Evolutionary conservation across 37 sponge, comb jelly and placozoan genomes (phyloP), one percentile per base, ranked within the genome.

Genomic region (Lycopodina hypogea): DNA sequence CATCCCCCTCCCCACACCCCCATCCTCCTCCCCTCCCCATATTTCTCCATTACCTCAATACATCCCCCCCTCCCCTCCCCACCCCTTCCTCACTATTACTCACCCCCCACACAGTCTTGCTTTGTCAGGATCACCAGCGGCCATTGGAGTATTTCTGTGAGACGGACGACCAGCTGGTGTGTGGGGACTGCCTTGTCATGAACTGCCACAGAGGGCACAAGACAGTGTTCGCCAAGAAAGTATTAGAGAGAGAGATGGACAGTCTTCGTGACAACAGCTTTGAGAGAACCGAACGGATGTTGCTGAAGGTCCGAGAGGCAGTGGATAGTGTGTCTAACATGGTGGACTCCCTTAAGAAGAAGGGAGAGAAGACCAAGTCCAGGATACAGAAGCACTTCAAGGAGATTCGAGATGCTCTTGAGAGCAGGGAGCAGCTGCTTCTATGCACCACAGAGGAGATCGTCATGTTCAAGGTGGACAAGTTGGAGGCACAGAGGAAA

Each of bases 301-400:
- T 75, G 14, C 58, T 71, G 21, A 68, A 77, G 9, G 51, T 69
- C 38, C 69, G 38, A 64, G 70, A 66, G 6, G 69, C 74, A 17
- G 64, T 84, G 60, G 34, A 59, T 28, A 69, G 60, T 12, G 77
- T 71, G 71, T 8, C 42, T 9, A 57, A 74, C 51, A 60, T 61
- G 78, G 42, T 42, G 0, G 71, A 59, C 3, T 9, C 71, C 0
- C 58, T 83, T 22, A 76, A 41, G 48, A 48, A 67, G 42, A 75
- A 69, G 26, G 77, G 74, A 12, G 76, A 84, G 23, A 36, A 28
- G 29, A 56, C 41, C 9, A 77, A 77, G 48, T 41, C 24, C 9
- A 42, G 57, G 3, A 77, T 84, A 8, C 84, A 77, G 52, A n/a
- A 56, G 26, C 48, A 51, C 35, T 84, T 84, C 48, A 77, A 77